phyloP scores from a whole-genome alignment of 2,888 invertebrate genomes.

The Heliconius charithonia region DNA sequence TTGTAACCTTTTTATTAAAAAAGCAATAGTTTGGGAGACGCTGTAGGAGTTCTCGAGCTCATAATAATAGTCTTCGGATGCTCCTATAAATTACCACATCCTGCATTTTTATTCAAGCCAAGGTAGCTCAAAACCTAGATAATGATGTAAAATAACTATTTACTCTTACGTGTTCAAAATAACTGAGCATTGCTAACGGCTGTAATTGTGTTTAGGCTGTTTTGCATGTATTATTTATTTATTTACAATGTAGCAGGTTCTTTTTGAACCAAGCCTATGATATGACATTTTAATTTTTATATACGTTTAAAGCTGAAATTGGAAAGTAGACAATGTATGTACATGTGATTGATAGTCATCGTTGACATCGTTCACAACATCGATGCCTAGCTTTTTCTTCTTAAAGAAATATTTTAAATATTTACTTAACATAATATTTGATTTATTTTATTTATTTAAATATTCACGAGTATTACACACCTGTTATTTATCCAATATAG shows the following conservation, averaged over 20 bases:
- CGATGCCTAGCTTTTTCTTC: too few species aligned
- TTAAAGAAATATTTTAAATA: too few species aligned
- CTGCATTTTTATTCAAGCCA: slow-evolving; percentile 42
- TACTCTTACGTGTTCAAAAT: slow-evolving; percentile 8
- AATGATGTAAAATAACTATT: slow-evolving; percentile 30
- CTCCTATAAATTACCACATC: slow-evolving; percentile 42
- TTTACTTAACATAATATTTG: too few species aligned
- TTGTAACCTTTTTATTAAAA: background rate
- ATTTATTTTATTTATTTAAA: too few species aligned
- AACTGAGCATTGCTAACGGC: background rate
- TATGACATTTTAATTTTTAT: too few species aligned
- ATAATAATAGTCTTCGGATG: slow-evolving; percentile 41
- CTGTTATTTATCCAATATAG: too few species aligned
- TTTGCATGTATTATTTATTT: background rate
- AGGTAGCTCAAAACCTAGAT: slow-evolving; percentile 35
- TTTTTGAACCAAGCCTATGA: too few species aligned
- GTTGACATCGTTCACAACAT: too few species aligned
- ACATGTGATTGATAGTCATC: too few species aligned
- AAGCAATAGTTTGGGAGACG: slow-evolving; percentile 35
- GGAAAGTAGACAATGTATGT: too few species aligned
- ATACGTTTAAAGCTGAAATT: too few species aligned
- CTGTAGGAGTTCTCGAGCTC: slow-evolving; percentile 21
- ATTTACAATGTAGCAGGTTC: background rate
- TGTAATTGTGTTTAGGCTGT: slow-evolving; percentile 9
- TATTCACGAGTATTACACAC: too few species aligned